Conservation (phyloP, 2,797 vertebrate genomes). For the Cygnus olor region DNA sequence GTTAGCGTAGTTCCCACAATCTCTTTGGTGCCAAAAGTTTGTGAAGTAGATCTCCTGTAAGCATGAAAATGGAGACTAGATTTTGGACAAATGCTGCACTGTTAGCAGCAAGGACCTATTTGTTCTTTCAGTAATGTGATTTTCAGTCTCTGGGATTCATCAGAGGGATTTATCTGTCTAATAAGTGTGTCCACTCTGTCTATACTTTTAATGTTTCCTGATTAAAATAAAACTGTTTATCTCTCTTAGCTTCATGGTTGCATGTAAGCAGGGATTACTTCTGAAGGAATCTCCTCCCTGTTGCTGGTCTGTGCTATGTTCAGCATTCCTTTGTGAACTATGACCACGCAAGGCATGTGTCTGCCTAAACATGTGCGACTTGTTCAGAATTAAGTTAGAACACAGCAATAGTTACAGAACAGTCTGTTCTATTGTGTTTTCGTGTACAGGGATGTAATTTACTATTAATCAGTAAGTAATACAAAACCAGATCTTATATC, state of each 20-base stretch:
- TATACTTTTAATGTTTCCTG: background rate
- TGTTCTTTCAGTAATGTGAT: background rate
- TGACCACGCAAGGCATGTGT: background rate
- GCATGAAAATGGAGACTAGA: background rate
- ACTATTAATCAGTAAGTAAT: background rate
- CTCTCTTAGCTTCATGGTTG: background rate
- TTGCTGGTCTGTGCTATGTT: background rate
- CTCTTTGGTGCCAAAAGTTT: background rate
- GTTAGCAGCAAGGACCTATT: background rate
- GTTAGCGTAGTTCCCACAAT: background rate
- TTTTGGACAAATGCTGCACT: background rate
- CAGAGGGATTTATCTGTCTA: background rate
- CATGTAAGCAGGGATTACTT: background rate
- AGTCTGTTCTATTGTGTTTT: background rate
- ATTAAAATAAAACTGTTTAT: conserved; percentile 8
- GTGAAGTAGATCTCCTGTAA: background rate
- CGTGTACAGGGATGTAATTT: background rate
- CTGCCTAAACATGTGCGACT: background rate
- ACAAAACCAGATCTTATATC: background rate
- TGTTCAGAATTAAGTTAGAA: background rate
- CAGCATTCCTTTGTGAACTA: background rate
- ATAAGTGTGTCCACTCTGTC: background rate
- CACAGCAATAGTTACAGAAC: background rate
- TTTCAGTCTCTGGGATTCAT: background rate
- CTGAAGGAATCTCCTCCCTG: background rate